Percentiles rank a stretch among this genome's conserved stretches.
Evolutionary conservation across 2,113 vertebrate species (phyloP).

Genomic region (Rhynchomys soricoides): DNA sequence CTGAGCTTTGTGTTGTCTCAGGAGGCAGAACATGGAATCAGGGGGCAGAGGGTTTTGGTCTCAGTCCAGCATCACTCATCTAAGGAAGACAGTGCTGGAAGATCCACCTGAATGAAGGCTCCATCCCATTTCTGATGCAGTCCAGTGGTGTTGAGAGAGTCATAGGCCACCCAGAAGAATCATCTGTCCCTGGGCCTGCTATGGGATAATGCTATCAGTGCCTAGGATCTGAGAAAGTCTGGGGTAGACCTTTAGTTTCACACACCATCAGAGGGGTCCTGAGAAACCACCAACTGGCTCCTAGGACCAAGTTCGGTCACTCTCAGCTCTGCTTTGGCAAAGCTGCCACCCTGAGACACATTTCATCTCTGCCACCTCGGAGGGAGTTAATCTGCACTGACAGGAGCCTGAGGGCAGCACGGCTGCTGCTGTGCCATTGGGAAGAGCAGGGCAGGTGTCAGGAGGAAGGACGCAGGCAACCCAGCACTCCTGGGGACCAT

Average conservation of each 20-base stretch:
- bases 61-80: rapidly evolving
- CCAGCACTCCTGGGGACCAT: neutral
- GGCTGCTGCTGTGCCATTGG: constrained; percentile 59
- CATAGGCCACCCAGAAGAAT: neutral
- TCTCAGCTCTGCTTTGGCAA: constrained; percentile 35
- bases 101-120: rapidly evolving
- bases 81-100: neutral
- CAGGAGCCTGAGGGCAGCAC: constrained; percentile 76
- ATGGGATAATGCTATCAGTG: neutral
- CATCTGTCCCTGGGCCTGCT: rapidly evolving
- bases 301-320: neutral
- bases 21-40: rapidly evolving
- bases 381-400: constrained; percentile 69
- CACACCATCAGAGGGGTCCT: neutral
- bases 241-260: neutral
- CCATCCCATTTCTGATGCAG: neutral
- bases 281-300: neutral
- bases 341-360: neutral
- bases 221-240: neutral
- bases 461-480: neutral
- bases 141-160: neutral
- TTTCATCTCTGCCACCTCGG: neutral
- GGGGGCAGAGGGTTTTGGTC: neutral
- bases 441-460: neutral
- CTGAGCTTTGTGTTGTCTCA: rapidly evolving